A percentile compares a stretch with the other conserved stretches of the same genome.
Conservation (phyloP, 2,113 vertebrate species). For the Caranx ignobilis region DNA sequence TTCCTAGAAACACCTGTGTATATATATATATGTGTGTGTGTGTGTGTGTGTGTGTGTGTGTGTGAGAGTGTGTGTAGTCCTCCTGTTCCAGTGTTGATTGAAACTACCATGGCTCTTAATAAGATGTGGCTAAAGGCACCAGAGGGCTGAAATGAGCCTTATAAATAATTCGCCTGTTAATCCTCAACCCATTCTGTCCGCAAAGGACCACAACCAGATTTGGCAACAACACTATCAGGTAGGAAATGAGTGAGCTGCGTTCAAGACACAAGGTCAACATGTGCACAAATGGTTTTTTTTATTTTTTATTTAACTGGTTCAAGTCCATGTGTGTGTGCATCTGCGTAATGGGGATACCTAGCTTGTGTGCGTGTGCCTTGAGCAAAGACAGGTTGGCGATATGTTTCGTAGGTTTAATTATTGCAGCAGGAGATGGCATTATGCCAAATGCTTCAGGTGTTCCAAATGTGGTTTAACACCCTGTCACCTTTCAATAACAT, state of each 20-base stretch:
- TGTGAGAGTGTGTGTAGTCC: not conserved
- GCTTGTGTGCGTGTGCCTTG: constrained; percentile 29
- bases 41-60: not conserved
- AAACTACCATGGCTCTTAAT: constrained; percentile 62
- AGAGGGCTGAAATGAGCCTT: constrained; percentile 61
- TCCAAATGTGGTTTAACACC: constrained; percentile 57
- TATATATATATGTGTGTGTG: not conserved
- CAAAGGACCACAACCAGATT: constrained; percentile 22
- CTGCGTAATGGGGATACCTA: constrained; percentile 24
- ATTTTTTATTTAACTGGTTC: constrained; percentile 6
- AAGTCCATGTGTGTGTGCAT: constrained; percentile 10
- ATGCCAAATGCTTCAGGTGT: constrained; percentile 52
- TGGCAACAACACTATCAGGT: constrained; percentile 43
- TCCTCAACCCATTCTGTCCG: constrained; percentile 46
- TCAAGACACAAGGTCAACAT: constrained; percentile 43
- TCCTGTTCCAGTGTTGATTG: constrained; percentile 57
- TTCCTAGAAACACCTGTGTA: constrained; percentile 39
- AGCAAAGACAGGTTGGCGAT: constrained; percentile 53
- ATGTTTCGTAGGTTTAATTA: constrained; percentile 69
- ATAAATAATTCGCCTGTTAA: constrained; percentile 72
- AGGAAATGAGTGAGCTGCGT: constrained; percentile 39
- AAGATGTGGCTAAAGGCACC: constrained; percentile 64
- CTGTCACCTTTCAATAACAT: constrained; percentile 60
- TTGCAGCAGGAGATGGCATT: constrained; percentile 29
- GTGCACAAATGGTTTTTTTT: constrained; percentile 27